Conservation (phyloP, 2,113 vertebrate species). For the Ptilorrhoa leucosticta region DNA sequence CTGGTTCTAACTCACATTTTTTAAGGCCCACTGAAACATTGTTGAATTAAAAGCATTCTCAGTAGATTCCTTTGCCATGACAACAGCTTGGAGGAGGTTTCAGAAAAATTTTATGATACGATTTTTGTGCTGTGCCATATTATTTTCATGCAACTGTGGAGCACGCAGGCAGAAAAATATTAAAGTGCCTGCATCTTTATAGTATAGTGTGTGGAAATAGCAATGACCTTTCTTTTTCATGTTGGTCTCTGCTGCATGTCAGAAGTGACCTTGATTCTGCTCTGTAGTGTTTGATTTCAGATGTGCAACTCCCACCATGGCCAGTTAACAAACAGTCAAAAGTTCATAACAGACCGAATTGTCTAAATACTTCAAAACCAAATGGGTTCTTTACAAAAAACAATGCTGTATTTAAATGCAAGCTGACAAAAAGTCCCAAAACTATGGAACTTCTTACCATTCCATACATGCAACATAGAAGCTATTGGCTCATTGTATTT, state of each 20-base stretch:
- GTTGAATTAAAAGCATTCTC: constrained; percentile 22
- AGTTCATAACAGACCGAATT: neutral
- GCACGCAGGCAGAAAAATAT: neutral
- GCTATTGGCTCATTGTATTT: neutral
- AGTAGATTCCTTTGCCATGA: constrained; percentile 21
- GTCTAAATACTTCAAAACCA: neutral
- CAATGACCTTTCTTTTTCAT: neutral
- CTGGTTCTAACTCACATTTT: neutral
- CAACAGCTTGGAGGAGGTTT: neutral
- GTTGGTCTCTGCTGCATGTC: neutral
- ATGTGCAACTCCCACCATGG: neutral
- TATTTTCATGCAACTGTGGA: neutral
- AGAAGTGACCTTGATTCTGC: neutral
- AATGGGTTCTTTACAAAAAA: neutral
- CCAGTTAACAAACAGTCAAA: neutral
- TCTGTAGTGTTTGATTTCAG: neutral
- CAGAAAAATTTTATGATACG: neutral
- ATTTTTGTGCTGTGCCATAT: neutral
- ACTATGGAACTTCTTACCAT: neutral
- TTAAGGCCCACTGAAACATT: neutral
- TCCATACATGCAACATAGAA: neutral
- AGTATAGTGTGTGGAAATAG: neutral
- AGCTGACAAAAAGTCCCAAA: neutral
- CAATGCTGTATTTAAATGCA: neutral
- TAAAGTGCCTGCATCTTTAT: neutral